A percentile compares a stretch with the other conserved stretches of the same genome.
Conservation (phyloP, 1,140 invertebrate genomes). For the Frieseomelitta varia region DNA sequence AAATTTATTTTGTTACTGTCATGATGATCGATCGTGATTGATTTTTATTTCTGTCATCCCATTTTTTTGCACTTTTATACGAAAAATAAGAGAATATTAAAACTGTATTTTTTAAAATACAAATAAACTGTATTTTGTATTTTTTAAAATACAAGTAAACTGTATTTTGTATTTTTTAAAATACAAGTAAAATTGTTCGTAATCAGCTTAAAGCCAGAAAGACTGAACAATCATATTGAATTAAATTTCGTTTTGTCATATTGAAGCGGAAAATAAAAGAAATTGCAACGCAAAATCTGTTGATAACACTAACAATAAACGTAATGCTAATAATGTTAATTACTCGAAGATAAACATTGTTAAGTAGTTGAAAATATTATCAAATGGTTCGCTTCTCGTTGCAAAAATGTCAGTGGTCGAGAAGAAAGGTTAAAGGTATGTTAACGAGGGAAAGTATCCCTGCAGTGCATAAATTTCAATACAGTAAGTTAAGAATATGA, state of each 20-base stretch:
- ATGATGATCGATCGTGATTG: too few relatives aligned
- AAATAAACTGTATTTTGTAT: too few relatives aligned
- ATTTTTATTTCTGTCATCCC: too few relatives aligned
- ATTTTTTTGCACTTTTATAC: too few relatives aligned
- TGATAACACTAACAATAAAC: background rate
- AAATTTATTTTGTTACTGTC: background rate
- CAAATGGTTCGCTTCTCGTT: background rate
- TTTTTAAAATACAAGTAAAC: too few relatives aligned
- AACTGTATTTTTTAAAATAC: too few relatives aligned
- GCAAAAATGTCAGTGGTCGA: slow-evolving; percentile 35
- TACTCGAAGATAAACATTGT: background rate
- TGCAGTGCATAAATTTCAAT: background rate
- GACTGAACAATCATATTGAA: background rate
- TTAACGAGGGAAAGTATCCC: background rate
- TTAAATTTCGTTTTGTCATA: background rate
- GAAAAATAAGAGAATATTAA: too few relatives aligned
- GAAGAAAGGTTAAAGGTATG: slow-evolving; percentile 43
- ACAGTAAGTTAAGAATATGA: background rate
- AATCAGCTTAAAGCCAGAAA: too few relatives aligned
- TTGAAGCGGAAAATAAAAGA: background rate
- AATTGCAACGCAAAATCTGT: too few relatives aligned
- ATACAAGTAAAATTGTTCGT: too few relatives aligned
- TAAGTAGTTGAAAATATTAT: slow-evolving; percentile 3
- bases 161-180: too few relatives aligned
- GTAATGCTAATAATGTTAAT: too few relatives aligned